These are phyloP conservation scores for Plumapathes pennacea DNA, from an alignment of 92 coral and sea anemone genomes.

Conservation along the genomic window DNA sequence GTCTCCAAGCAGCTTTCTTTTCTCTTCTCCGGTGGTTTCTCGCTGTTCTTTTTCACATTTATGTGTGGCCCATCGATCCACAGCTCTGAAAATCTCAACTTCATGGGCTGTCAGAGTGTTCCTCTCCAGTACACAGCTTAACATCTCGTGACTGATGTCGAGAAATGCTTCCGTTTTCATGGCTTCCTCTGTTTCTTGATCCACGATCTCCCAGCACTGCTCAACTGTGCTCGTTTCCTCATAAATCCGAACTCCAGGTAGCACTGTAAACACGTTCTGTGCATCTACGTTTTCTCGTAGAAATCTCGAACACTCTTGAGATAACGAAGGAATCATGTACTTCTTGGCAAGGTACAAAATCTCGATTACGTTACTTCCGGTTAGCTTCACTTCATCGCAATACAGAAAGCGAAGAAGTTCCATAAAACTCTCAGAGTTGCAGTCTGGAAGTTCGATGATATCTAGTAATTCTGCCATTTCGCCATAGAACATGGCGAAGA, in stretches of 20 bases:
- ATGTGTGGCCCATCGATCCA: constrained; percentile 42
- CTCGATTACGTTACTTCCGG: constrained; percentile 15
- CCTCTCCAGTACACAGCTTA: constrained; percentile 30
- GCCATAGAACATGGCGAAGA: constrained; percentile 6
- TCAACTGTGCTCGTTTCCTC: constrained; percentile 31
- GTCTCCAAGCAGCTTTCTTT: constrained; percentile 51
- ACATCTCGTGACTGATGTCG: constrained; percentile 8
- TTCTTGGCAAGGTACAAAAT: constrained; percentile 63
- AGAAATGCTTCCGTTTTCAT: constrained; percentile 43
- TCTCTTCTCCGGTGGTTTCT: constrained; percentile 23
- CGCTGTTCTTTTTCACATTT: constrained; percentile 19
- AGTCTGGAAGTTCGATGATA: constrained; percentile 61
- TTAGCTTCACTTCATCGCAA: not conserved
- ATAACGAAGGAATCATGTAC: constrained; percentile 48
- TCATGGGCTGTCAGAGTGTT: constrained; percentile 31
- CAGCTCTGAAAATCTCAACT: constrained; percentile 58
- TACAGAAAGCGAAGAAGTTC: constrained; percentile 60
- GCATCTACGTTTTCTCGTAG: constrained; percentile 20
- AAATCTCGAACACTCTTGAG: constrained; percentile 20
- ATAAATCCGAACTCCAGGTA: constrained; percentile 32
- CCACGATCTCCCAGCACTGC: constrained; percentile 57
- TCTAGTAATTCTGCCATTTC: constrained; percentile 59
- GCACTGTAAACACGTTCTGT: constrained; percentile 39
- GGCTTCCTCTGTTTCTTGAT: constrained; percentile 25
- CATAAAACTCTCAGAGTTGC: constrained; percentile 53